Evolutionary conservation across 2,888 invertebrate genomes (phyloP), one percentile per base, ranked within the genome.

Genomic region (Drosophila glabriapex): DNA sequence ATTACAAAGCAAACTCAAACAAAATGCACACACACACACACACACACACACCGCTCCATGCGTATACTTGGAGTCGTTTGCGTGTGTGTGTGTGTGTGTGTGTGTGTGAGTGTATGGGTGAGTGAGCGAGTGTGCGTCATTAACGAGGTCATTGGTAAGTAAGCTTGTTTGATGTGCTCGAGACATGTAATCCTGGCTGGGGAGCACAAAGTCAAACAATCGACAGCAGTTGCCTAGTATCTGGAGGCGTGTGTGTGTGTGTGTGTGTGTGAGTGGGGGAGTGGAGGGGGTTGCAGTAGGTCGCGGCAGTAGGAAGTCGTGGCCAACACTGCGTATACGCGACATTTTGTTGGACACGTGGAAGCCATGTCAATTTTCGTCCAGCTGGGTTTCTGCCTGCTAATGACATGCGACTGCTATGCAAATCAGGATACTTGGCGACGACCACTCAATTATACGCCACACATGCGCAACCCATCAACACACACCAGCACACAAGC

Each of bases 71-170:
- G 37, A 35, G 54, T 53, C 22, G n/a, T 31, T n/a, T 53, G 6
- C 35, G 22, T 25, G 16, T 16, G 28, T 3, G 28, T 37, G n/a
- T 14, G 37, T 35, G 16, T 33, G 31, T 53, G 53, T 54, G 7
- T 7, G 29, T 29, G 29, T 7, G 29, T 29, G 31, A 4, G 62
- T 58, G 59, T 54, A 37, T 68, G 64, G 73, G 68, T 71, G 22
- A 19, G 39, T 25, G 46, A 9, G 37, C 67, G 66, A 74, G 73
- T 83, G 71, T 74, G 82, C 73, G 86, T 78, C 91, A 91, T 89
- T 88, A 88, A 89, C 91, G 91, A 88, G 87, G 87, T 87, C 91
- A 87, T 85, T 87, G 90, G 90, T 87, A 87, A 87, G 87, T 85
- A 91, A 91, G 85, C 87, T 88, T 89, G 85, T 91, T 91, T 88